Evolutionary conservation across 2,797 vertebrate species (phyloP).

Genomic region (Gobionotothen gibberifrons): DNA sequence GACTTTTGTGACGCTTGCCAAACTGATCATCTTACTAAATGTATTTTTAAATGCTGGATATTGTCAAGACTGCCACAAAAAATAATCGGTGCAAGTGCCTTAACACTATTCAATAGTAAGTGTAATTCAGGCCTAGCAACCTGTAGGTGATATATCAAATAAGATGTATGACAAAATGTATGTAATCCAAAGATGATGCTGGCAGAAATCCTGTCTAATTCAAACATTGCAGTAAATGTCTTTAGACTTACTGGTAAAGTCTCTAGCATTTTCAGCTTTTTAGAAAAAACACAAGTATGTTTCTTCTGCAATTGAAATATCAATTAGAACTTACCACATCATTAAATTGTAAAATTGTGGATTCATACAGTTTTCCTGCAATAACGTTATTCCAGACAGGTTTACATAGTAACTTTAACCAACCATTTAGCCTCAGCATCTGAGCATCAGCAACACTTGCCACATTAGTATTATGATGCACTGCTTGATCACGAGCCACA

Average conservation of each 20-base stretch:
- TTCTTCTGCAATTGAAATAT: slow-evolving; percentile 18
- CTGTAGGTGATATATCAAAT: slow-evolving; percentile 9
- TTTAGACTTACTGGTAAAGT: slow-evolving; percentile 15
- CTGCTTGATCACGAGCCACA: slow-evolving; percentile 11
- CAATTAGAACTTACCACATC: slow-evolving; percentile 3
- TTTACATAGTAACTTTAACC: slow-evolving; percentile 21
- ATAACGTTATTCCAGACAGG: slow-evolving; percentile 2
- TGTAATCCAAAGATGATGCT: slow-evolving; percentile 19
- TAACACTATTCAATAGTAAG: slow-evolving; percentile 3
- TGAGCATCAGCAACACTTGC: not conserved
- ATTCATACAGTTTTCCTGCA: not conserved
- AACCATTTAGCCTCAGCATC: slow-evolving; percentile 23
- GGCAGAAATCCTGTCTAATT: slow-evolving; percentile 16
- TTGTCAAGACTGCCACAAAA: slow-evolving; percentile 54
- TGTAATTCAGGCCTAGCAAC: slow-evolving; percentile 20
- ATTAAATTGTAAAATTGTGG: slow-evolving; percentile 22
- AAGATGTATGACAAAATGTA: slow-evolving; percentile 28
- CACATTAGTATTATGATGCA: not conserved
- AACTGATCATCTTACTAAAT: slow-evolving; percentile 24
- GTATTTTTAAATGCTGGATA: slow-evolving; percentile 41
- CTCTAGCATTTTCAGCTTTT: slow-evolving; percentile 10
- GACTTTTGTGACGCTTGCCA: slow-evolving; percentile 43
- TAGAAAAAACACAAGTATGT: slow-evolving; percentile 38
- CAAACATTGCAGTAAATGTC: slow-evolving; percentile 10
- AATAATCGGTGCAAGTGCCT: slow-evolving; percentile 47